Evolutionary conservation across 2,797 vertebrate genomes (phyloP).

Genomic region (Dicrostonyx torquatus): DNA sequence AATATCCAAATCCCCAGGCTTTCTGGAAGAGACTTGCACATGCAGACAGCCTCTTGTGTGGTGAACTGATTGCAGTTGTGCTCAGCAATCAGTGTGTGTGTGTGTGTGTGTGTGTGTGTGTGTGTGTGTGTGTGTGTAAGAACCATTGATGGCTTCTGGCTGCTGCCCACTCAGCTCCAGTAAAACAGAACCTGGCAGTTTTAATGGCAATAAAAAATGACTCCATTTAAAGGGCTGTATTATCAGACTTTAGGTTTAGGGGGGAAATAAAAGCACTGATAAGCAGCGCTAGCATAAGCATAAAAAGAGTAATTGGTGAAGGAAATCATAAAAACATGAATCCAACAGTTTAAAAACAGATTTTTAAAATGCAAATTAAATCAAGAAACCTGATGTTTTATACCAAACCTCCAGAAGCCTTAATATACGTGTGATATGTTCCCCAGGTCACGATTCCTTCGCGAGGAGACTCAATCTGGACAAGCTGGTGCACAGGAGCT

Average conservation of each 20-base stretch:
- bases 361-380: constrained; percentile 49
- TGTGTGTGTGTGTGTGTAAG: background rate
- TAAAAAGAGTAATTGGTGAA: constrained; percentile 46
- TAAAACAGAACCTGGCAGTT: constrained; percentile 54
- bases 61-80: rapidly evolving
- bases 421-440: constrained; percentile 88
- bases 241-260: constrained; percentile 56
- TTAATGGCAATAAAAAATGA: constrained; percentile 62
- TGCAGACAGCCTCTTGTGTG: background rate
- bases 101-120: background rate
- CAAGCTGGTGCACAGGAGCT: constrained; percentile 83
- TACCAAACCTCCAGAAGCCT: constrained; percentile 89
- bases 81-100: background rate
- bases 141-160: background rate
- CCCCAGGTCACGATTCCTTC: constrained; percentile 86
- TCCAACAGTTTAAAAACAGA: constrained; percentile 45
- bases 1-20: background rate
- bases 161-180: background rate
- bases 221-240: constrained; percentile 51
- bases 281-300: constrained; percentile 2
- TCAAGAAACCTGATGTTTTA: constrained; percentile 40
- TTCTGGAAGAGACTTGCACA: background rate
- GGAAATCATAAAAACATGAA: constrained; percentile 51
- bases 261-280: constrained; percentile 33
- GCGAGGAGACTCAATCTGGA: constrained; percentile 81